Conservation (phyloP, 2,113 vertebrate genomes). For the Mustelus asterias region DNA sequence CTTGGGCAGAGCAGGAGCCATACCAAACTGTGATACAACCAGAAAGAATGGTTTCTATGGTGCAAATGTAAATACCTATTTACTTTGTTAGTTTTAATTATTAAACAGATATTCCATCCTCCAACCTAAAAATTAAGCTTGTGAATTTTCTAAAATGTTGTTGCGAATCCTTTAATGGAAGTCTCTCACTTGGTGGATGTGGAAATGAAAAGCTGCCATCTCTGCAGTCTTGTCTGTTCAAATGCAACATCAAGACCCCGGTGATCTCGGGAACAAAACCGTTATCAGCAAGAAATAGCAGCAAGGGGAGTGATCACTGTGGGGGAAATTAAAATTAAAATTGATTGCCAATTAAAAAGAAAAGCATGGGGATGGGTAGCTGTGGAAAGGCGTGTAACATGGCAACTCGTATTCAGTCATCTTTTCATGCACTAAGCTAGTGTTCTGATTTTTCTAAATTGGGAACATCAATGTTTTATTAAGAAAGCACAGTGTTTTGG, state of each 20-base stretch:
- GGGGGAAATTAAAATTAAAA: not conserved
- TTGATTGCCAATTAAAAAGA: not conserved
- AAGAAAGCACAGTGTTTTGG: not conserved
- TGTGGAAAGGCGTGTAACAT: not conserved
- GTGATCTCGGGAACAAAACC: not conserved
- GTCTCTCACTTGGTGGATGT: not conserved
- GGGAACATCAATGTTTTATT: not conserved
- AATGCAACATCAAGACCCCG: not conserved
- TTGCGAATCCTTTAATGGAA: not conserved
- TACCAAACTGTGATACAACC: no score
- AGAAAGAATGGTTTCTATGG: no score
- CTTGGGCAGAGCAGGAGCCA: no score
- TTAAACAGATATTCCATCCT: not conserved
- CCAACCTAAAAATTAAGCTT: not conserved
- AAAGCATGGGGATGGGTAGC: not conserved
- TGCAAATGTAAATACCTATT: no score
- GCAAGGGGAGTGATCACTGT: not conserved
- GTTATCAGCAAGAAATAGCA: not conserved
- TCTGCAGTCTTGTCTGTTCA: not conserved
- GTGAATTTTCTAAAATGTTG: not conserved
- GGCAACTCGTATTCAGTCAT: no score
- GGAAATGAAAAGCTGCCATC: not conserved
- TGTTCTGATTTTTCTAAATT: not conserved
- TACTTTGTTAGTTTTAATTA: not conserved
- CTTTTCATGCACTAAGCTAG: not conserved